Evolutionary conservation across 2,888 invertebrate species (phyloP).

Genomic region (Heteromyza rotundicornis): DNA sequence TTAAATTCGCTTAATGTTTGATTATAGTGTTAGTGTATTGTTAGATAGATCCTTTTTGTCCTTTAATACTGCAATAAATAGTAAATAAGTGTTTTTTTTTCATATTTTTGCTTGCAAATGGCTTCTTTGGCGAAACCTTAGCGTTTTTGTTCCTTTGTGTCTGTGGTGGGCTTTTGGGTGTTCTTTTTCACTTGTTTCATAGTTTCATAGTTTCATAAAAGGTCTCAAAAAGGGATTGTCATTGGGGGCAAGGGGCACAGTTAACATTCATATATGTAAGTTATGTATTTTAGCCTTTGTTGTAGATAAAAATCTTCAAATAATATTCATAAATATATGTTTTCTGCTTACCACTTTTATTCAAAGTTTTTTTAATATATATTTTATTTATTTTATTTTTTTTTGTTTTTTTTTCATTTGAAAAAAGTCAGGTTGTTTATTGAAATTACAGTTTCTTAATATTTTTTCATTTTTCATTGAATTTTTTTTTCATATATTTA

Average conservation of each 20-base stretch:
- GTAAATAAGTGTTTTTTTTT: conserved; percentile 12
- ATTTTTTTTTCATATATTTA: conserved; percentile 43
- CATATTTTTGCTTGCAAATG: conserved; percentile 11
- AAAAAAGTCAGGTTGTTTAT: conserved; percentile 44
- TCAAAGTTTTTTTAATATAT: conserved; percentile 31
- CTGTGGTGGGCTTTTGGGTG: conserved; percentile 9
- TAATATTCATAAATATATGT: neutral
- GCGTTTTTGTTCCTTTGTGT: conserved; percentile 15
- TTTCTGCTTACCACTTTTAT: too few species aligned
- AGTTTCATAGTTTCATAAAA: neutral
- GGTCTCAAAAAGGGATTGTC: conserved; percentile 27
- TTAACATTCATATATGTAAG: conserved; percentile 23
- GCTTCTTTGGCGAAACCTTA: conserved; percentile 18
- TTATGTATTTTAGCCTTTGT: conserved; percentile 17
- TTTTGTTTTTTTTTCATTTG: conserved; percentile 20
- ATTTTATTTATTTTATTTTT: neutral
- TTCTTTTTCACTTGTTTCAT: neutral
- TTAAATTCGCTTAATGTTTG: conserved; percentile 7
- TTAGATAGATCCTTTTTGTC: conserved; percentile 21
- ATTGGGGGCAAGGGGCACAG: conserved; percentile 12
- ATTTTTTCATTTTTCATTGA: conserved; percentile 36
- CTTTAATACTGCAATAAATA: conserved; percentile 9
- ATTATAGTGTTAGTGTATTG: neutral
- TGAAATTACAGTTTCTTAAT: conserved; percentile 63
- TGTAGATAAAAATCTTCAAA: neutral